These are phyloP conservation scores for Lysandra coridon DNA, from an alignment of 2,888 invertebrate species.

Conservation along the genomic window DNA sequence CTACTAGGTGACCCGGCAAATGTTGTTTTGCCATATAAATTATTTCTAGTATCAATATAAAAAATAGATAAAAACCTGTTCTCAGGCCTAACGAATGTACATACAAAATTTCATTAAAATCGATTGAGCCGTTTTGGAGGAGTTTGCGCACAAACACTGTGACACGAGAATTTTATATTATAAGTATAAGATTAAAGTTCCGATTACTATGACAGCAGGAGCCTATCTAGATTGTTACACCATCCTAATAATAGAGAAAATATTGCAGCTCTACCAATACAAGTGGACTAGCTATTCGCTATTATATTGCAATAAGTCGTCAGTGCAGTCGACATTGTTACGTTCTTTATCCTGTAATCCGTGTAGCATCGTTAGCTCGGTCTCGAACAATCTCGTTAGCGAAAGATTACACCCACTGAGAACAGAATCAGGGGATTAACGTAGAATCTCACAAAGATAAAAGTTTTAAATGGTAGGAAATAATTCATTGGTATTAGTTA, in stretches of 20 bases:
- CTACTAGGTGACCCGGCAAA: too few species aligned
- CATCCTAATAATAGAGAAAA: background rate
- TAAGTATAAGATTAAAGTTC: too few species aligned
- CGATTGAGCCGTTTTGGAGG: too few species aligned
- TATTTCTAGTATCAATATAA: too few species aligned
- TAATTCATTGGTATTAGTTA: too few species aligned
- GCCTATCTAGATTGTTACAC: background rate
- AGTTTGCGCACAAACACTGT: too few species aligned
- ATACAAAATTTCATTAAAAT: too few species aligned
- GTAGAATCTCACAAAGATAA: background rate
- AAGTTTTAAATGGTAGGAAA: background rate
- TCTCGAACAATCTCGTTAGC: slow-evolving; percentile 12
- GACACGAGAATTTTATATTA: too few species aligned
- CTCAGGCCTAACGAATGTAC: too few species aligned
- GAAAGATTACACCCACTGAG: slow-evolving; percentile 1
- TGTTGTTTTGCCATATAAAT: too few species aligned
- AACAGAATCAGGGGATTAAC: slow-evolving; percentile 1
- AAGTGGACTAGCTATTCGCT: background rate
- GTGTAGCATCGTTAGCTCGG: background rate
- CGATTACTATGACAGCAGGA: background rate
- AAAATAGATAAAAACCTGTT: too few species aligned
- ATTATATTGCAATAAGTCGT: background rate
- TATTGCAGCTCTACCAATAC: background rate
- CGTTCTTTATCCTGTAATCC: slow-evolving; percentile 22
- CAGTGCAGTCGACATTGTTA: slow-evolving; percentile 10